Conservation (phyloP, 2,797 vertebrate genomes). For the Iguana delicatissima region DNA sequence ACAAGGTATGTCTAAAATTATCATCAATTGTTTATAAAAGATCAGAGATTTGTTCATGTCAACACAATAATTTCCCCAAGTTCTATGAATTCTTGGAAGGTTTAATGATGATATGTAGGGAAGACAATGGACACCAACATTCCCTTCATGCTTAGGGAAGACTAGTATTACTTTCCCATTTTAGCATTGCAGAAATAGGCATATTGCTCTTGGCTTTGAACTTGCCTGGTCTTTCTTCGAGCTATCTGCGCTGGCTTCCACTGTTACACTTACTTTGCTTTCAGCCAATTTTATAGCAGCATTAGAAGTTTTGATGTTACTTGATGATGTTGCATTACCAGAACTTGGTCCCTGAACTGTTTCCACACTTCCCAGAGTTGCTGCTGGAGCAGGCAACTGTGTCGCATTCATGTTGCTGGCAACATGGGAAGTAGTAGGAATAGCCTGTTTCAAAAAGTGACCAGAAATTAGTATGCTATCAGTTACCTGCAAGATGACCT, state of each 20-base stretch:
- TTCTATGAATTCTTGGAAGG: background rate
- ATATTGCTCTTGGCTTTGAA: conserved; percentile 68
- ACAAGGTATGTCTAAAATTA: background rate
- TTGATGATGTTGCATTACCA: conserved; percentile 86
- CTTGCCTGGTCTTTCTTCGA: conserved; percentile 96
- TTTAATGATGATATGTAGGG: background rate
- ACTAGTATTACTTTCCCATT: background rate
- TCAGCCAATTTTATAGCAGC: conserved; percentile 82
- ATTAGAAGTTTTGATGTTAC: conserved; percentile 81
- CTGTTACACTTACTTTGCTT: conserved; percentile 82
- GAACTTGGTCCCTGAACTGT: conserved; percentile 79
- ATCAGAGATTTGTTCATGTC: background rate
- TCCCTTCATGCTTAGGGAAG: background rate
- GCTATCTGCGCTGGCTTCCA: conserved; percentile 92
- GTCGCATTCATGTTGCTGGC: conserved; percentile 81
- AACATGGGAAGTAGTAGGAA: conserved; percentile 81
- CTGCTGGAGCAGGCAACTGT: conserved; percentile 83
- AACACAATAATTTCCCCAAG: background rate
- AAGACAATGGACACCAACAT: background rate
- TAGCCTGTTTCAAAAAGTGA: conserved; percentile 85
- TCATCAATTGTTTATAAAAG: background rate
- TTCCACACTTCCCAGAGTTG: conserved; percentile 79
- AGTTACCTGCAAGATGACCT: background rate
- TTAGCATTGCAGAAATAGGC: conserved; percentile 45
- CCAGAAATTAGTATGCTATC: conserved; percentile 58